Conservation (phyloP, 1,140 invertebrate species). For the Ganaspis sp. region DNA sequence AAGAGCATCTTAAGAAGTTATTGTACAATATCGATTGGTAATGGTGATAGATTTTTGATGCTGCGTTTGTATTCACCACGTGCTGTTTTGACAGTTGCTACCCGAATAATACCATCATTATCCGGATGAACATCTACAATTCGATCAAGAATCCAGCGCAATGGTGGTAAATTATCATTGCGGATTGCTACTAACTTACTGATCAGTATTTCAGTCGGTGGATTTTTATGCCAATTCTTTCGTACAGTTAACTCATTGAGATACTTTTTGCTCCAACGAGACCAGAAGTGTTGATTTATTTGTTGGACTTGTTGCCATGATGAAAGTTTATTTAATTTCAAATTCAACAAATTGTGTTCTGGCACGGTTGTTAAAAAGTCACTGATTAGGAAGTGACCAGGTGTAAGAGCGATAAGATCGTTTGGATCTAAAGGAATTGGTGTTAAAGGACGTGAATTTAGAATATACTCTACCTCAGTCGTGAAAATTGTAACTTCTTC, state of each 20-base stretch:
- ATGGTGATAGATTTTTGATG: background rate
- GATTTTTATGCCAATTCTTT: constrained; percentile 28
- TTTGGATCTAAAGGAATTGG: constrained; percentile 3
- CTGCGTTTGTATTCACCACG: background rate
- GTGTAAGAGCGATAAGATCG: constrained; percentile 25
- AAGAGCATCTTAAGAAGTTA: no score
- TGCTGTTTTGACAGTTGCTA: background rate
- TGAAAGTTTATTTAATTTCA: background rate
- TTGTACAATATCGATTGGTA: background rate
- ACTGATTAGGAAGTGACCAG: constrained; percentile 30
- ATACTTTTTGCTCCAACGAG: background rate
- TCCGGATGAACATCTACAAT: background rate
- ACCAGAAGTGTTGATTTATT: no score
- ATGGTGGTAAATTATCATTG: background rate
- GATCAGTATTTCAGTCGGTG: constrained; percentile 9
- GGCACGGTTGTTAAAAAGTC: constrained; percentile 9
- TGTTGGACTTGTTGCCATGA: background rate
- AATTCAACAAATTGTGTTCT: background rate
- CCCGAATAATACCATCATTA: background rate
- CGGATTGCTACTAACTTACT: background rate
- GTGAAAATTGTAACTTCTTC: constrained; percentile 14
- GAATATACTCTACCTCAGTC: constrained; percentile 6
- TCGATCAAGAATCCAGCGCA: background rate
- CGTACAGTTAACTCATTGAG: background rate
- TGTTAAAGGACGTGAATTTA: constrained; percentile 26